phyloP scores from a whole-genome alignment of 2,113 vertebrate species.

The Saguinus midas region DNA sequence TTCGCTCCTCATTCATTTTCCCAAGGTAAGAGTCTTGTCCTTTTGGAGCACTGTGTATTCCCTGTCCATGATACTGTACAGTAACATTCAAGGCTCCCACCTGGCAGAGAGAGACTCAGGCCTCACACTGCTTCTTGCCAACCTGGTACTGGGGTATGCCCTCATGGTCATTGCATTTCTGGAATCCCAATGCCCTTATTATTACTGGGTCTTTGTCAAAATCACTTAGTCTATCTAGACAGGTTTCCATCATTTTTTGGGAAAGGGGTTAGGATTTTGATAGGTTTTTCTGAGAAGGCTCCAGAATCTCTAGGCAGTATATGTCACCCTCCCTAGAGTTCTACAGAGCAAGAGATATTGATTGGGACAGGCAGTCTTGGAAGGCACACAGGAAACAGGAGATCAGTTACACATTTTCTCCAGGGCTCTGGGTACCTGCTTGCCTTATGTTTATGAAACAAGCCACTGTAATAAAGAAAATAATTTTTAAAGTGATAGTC shows the following conservation, averaged over 20 bases:
- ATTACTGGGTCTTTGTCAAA: not conserved
- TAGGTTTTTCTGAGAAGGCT: not conserved
- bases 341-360: not conserved
- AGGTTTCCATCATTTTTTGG: not conserved
- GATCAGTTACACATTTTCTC: not conserved
- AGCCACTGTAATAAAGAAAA: not conserved
- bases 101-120: not conserved
- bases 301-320: not conserved
- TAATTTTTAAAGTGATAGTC: not conserved
- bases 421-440: not conserved
- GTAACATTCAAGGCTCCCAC: not conserved
- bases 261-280: not conserved
- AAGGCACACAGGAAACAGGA: not conserved
- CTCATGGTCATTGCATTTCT: not conserved
- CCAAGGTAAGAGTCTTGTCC: not conserved
- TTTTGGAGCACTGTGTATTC: not conserved
- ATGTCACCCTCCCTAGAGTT: not conserved
- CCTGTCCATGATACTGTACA: not conserved
- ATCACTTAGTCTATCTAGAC: not conserved
- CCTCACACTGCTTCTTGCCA: not conserved
- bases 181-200: not conserved
- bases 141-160: not conserved
- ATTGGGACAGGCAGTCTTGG: not conserved
- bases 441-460: not conserved
- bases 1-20: not conserved